phyloP scores from a whole-genome alignment of 2,113 vertebrate species.

The Delphinapterus leucas region DNA sequence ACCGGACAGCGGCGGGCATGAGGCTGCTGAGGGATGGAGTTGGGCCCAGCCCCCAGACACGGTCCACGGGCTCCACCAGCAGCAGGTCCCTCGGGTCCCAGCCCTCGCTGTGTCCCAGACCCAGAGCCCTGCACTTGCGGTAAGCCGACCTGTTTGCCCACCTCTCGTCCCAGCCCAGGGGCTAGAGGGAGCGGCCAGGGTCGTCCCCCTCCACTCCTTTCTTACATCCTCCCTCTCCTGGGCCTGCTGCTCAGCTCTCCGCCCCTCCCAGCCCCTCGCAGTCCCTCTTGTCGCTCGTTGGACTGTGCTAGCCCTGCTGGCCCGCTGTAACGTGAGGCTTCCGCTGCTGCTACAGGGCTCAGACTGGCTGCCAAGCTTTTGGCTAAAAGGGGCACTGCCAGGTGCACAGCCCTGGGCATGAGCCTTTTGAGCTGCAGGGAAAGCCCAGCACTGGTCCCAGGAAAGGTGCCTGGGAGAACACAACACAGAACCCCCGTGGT shows the following conservation, averaged over 20 bases:
- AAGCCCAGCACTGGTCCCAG: constrained; percentile 37
- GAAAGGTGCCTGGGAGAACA: constrained; percentile 54
- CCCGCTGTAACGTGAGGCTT: constrained; percentile 50
- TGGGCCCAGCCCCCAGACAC: constrained; percentile 75
- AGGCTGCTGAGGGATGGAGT: constrained; percentile 82
- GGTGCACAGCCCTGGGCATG: constrained; percentile 63
- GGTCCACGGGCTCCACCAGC: constrained; percentile 61
- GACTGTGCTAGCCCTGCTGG: neutral
- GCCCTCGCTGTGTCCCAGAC: constrained; percentile 2
- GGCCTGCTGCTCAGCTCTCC: neutral
- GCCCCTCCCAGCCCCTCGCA: constrained; percentile 48
- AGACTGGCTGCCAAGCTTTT: constrained; percentile 56
- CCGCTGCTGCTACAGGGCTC: constrained; percentile 51
- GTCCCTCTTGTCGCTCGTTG: constrained; percentile 21
- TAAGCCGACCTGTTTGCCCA: constrained; percentile 53
- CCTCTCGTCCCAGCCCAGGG: constrained; percentile 22
- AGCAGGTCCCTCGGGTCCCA: constrained; percentile 66
- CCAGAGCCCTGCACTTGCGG: constrained; percentile 48
- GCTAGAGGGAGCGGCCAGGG: neutral
- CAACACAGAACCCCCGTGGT: constrained; percentile 32
- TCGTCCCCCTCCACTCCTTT: neutral
- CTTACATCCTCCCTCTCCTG: constrained; percentile 27
- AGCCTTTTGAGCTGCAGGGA: constrained; percentile 9
- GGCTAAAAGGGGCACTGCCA: constrained; percentile 57
- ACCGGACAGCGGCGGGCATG: constrained; percentile 77